Conservation (phyloP, 2,888 invertebrate species). For the Luffia ferchaultella region DNA sequence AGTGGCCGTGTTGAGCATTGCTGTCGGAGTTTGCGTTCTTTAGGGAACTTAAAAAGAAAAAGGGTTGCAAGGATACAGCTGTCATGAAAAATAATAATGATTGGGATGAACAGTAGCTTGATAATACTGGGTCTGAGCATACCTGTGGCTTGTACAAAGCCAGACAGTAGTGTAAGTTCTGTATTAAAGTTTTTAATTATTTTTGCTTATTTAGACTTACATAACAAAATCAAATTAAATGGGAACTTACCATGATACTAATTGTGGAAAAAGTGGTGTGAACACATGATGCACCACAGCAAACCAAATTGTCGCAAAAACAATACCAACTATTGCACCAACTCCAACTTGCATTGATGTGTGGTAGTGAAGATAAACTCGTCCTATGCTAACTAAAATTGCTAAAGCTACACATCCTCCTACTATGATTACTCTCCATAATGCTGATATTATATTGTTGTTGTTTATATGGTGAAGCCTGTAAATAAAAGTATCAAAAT, state of each 20-base stretch:
- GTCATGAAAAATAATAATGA: no score
- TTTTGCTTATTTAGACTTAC: no score
- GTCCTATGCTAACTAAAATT: constrained; percentile 70
- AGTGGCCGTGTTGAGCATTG: no score
- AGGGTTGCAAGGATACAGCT: no score
- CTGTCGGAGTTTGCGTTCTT: no score
- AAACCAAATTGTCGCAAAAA: constrained; percentile 85
- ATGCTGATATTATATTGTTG: constrained; percentile 77
- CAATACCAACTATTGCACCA: constrained; percentile 76
- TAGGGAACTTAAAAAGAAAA: no score
- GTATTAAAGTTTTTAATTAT: no score
- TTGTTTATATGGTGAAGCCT: constrained; percentile 86
- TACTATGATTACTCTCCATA: constrained; percentile 75
- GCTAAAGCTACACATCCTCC: constrained; percentile 67
- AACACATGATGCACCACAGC: constrained; percentile 78
- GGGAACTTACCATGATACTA: constrained; percentile 81
- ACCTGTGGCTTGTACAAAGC: no score
- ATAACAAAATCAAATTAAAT: no score
- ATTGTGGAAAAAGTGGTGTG: constrained; percentile 84
- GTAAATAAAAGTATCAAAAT: constrained; percentile 22
- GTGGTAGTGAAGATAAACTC: constrained; percentile 90
- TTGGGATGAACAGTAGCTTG: no score
- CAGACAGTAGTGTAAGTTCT: no score
- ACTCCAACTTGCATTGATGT: constrained; percentile 82
- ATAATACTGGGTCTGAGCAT: no score